These are phyloP conservation scores for Bombus consobrinus DNA, from an alignment of 1,140 invertebrate genomes.

Conservation along the genomic window DNA sequence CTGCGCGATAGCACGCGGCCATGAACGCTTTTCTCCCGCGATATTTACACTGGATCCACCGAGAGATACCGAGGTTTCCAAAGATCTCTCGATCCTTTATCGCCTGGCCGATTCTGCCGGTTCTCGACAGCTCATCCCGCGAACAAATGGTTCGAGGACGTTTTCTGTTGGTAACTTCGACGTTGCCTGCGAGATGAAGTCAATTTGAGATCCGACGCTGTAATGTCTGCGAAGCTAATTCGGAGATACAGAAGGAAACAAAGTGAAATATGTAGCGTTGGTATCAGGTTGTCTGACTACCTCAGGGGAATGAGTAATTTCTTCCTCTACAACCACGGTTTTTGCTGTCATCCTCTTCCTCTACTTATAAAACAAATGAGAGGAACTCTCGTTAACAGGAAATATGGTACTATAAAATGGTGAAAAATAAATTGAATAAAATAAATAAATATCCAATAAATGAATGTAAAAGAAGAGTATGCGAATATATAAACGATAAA, in stretches of 20 bases:
- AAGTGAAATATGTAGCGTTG: neutral
- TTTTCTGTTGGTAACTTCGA: neutral
- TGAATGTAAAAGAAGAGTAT: too few species aligned
- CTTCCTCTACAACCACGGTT: too few species aligned
- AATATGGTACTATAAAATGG: too few species aligned
- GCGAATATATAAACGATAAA: too few species aligned
- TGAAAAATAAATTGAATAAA: too few species aligned
- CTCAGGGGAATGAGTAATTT: too few species aligned
- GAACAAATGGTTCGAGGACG: neutral
- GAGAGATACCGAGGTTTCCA: neutral
- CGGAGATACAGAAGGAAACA: neutral
- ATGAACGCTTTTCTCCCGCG: slow-evolving; percentile 52
- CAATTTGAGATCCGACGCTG: neutral
- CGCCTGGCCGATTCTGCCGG: neutral
- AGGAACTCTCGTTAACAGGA: too few species aligned
- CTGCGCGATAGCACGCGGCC: slow-evolving; percentile 31
- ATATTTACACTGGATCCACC: slow-evolving; percentile 36
- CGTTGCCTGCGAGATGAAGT: neutral
- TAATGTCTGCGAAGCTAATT: neutral
- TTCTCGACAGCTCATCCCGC: neutral
- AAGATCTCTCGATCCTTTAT: slow-evolving; percentile 5
- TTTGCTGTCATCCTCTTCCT: too few species aligned
- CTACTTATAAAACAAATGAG: too few species aligned
- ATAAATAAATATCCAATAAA: too few species aligned
- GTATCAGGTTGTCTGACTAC: neutral